A percentile compares a stretch with the other conserved stretches of the same genome.
phyloP scores from a whole-genome alignment of 2,888 invertebrate species.

The Oxystoma pomonae region DNA sequence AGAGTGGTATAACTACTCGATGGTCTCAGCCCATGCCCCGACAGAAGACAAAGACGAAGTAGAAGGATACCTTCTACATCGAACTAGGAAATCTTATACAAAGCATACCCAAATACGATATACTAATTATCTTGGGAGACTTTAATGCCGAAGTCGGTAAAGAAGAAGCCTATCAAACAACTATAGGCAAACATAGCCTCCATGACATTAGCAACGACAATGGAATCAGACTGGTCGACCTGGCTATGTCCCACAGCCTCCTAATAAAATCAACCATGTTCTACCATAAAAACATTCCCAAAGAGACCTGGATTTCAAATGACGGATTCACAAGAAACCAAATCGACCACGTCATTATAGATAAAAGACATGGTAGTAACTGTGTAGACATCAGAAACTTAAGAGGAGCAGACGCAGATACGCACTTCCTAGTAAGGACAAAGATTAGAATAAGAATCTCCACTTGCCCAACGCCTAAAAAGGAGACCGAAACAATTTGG shows the following conservation, averaged over 20 bases:
- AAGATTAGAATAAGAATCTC: slow-evolving; percentile 5
- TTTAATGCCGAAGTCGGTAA: too few relatives aligned
- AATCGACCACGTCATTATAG: slow-evolving; percentile 1
- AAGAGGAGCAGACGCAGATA: slow-evolving; percentile 11
- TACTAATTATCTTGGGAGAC: too few relatives aligned
- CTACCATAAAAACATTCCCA: slow-evolving; percentile 4
- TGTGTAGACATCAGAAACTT: slow-evolving; percentile 6
- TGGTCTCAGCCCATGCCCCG: slow-evolving; percentile 10
- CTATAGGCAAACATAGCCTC: too few relatives aligned
- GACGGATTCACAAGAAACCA: slow-evolving; percentile 1
- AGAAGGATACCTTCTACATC: slow-evolving; percentile 10
- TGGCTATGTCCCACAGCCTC: neutral
- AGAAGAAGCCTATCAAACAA: too few relatives aligned
- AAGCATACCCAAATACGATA: neutral
- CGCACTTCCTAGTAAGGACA: slow-evolving; percentile 4
- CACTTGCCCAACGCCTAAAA: neutral
- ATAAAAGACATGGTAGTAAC: neutral
- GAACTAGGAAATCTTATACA: slow-evolving; percentile 4
- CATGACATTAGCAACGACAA: too few relatives aligned
- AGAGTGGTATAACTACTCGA: slow-evolving; percentile 1
- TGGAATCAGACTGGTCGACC: too few relatives aligned
- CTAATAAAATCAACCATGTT: slow-evolving; percentile 1
- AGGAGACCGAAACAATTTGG: neutral
- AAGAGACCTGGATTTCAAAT: slow-evolving; percentile 1
- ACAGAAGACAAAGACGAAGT: slow-evolving; percentile 5